phyloP scores from a whole-genome alignment of 2,888 invertebrate species.

The Leucania comma region DNA sequence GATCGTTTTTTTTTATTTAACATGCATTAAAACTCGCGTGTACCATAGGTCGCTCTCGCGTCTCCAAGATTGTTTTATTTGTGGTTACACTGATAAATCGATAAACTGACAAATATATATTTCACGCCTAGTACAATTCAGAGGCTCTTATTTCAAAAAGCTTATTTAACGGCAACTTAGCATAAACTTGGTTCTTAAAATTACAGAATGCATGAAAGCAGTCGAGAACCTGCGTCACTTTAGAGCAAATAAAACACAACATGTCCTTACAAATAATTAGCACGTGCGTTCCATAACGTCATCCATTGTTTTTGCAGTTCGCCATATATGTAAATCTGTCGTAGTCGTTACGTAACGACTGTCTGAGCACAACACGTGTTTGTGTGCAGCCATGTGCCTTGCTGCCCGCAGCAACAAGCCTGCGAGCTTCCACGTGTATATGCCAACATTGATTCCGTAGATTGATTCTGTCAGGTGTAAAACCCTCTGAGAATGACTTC shows the following conservation, averaged over 20 bases:
- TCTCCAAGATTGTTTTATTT: too few species aligned
- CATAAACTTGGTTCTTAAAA: background rate
- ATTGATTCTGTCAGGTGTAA: background rate
- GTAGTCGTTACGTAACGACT: constrained; percentile 16
- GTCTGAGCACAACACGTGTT: constrained; percentile 26
- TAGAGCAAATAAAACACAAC: background rate
- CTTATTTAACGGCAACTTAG: background rate
- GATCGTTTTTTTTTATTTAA: too few species aligned
- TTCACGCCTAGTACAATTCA: background rate
- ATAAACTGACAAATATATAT: background rate
- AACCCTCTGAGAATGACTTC: background rate
- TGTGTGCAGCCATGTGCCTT: background rate
- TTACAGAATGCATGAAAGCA: background rate
- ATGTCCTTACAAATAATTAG: background rate
- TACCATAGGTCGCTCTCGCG: too few species aligned
- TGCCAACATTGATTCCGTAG: background rate
- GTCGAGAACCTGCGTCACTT: background rate
- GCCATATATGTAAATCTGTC: constrained; percentile 19
- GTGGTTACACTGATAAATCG: too few species aligned
- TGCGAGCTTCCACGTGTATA: constrained; percentile 26
- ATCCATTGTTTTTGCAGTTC: constrained; percentile 33
- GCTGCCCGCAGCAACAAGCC: constrained; percentile 3
- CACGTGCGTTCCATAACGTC: constrained; percentile 13
- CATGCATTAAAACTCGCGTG: too few species aligned
- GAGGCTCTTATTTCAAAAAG: background rate